Evolutionary conservation across 1,140 invertebrate species (phyloP).

Genomic region (Platyscapa corneri): DNA sequence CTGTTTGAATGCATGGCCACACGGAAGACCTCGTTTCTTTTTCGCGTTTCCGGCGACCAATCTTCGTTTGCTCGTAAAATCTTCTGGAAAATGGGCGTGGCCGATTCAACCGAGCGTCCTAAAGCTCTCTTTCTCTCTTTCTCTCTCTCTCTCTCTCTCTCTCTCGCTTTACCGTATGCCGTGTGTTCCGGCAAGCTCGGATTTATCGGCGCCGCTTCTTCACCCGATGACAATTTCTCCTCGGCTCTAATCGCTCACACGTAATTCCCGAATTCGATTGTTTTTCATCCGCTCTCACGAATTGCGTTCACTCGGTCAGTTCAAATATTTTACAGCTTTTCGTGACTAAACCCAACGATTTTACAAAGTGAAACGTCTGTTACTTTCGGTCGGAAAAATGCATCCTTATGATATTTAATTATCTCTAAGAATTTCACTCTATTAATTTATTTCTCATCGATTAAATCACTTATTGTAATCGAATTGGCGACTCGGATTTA

Average conservation of each 20-base stretch:
- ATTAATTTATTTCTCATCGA: background rate
- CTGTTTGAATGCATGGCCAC: slow-evolving; percentile 38
- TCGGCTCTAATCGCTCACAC: slow-evolving; percentile 40
- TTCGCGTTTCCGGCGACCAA: slow-evolving; percentile 42
- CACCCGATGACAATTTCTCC: slow-evolving; percentile 40
- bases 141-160: slow-evolving; percentile 8
- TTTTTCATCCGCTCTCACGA: slow-evolving; percentile 20
- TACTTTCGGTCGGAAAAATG: background rate
- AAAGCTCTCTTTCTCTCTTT: slow-evolving; percentile 31
- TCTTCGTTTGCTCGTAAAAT: slow-evolving; percentile 54
- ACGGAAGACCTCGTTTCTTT: slow-evolving; percentile 44
- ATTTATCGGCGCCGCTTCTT: slow-evolving; percentile 49
- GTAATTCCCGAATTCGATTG: slow-evolving; percentile 39
- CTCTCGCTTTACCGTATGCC: background rate
- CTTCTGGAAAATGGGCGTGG: slow-evolving; percentile 52
- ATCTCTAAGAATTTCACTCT: background rate
- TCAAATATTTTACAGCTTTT: background rate
- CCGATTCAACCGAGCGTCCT: background rate
- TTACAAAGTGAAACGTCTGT: background rate
- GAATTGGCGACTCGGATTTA: background rate
- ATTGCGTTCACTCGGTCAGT: background rate
- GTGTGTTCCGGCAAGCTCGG: background rate
- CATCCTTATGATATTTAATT: background rate
- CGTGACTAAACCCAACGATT: background rate
- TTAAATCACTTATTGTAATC: background rate